Conservation (phyloP, 2,888 invertebrate species). For the Ennomos erosarius region DNA sequence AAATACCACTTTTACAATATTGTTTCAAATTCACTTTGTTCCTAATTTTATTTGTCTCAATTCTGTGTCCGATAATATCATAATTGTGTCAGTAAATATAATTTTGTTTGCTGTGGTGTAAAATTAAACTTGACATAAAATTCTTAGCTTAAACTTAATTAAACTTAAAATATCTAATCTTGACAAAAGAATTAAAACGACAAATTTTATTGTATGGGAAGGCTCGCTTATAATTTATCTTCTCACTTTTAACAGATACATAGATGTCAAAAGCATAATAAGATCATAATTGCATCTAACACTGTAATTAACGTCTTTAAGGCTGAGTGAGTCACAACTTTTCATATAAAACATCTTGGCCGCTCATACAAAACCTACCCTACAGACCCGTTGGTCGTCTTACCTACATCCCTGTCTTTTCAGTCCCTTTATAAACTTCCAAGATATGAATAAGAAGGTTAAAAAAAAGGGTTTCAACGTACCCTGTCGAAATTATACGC, state of each 20-base stretch:
- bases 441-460: constrained; percentile 69
- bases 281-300: constrained; percentile 29
- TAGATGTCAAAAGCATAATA: constrained; percentile 12
- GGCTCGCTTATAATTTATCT: neutral
- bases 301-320: constrained; percentile 42
- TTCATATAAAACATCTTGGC: constrained; percentile 69
- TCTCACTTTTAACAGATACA: neutral
- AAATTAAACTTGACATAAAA: constrained; percentile 46
- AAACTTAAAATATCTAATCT: constrained; percentile 45
- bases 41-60: constrained; percentile 58
- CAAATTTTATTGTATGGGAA: constrained; percentile 12
- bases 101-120: constrained; percentile 44
- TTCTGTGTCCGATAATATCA: constrained; percentile 56
- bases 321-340: constrained; percentile 52
- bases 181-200: constrained; percentile 3
- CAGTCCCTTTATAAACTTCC: constrained; percentile 68
- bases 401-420: constrained; percentile 79
- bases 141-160: constrained; percentile 49
- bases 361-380: constrained; percentile 78
- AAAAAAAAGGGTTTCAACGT: constrained; percentile 60
- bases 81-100: constrained; percentile 39
- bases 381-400: constrained; percentile 64
- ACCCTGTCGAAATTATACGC: constrained; percentile 72
- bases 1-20: constrained; percentile 75
- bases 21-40: constrained; percentile 72